Evolutionary conservation across 2,113 vertebrate genomes (phyloP), one percentile per base, ranked within the genome.

Genomic region (Felis chaus): DNA sequence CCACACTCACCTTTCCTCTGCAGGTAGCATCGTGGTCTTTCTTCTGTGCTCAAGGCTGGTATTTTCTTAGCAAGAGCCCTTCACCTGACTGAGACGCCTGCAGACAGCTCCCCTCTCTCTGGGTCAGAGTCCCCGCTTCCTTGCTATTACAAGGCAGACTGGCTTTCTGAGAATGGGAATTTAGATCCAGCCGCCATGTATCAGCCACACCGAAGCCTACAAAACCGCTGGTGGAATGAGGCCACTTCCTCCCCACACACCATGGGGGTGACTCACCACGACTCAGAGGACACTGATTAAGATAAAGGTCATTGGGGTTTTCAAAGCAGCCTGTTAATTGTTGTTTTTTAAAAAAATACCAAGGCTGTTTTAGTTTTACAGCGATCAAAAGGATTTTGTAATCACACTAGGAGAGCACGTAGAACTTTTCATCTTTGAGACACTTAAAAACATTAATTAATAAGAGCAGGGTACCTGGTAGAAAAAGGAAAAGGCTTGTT

Each of bases 261-360:
- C 14, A 61, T 48, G 45, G 71, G 45, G 97, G 23, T 98, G 98
- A 98, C 98, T 98, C 98, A 98, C 10, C 36, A 76, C 39, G 39
- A 68, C 74, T 98, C 0, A 9, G 88, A 98, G 97, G 97, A 97
- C 95, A 96, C 76, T 76, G 87, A 96, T 90, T 85, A 94, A 98
- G 97, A 98, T 98, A 98, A 98, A 98, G 76, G 94, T 98, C 93
- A 94, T 98, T 97, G 41, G 93, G 9, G 89, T 98, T 96, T 97
- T 95, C 92, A 98, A 97, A 97, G 57, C 33, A 27, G 96, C 88
- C 74, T 0, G 76, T 97, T 98, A 96, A 48, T 95, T 95, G 68
- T 91, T 98, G 41, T 18, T 5, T 92, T 94, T 95, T 97, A 81
- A 25, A 79, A 80, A 83, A 93, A 97, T 81, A 84, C 94, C 94